phyloP scores from a whole-genome alignment of 2,888 invertebrate genomes.

The Taphrorychus bicolor region DNA sequence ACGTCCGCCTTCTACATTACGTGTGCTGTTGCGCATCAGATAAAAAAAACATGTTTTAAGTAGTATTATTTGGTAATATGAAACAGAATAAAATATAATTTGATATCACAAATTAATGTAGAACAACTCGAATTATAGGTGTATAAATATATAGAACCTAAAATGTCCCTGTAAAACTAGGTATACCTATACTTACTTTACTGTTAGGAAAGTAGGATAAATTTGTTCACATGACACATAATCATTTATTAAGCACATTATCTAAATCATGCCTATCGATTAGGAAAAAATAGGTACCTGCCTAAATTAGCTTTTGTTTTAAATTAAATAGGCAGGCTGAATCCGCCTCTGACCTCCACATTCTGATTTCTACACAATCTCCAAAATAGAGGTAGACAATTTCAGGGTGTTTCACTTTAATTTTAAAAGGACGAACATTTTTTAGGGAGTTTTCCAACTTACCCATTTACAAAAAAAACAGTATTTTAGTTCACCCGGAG shows the following conservation, averaged over 20 bases:
- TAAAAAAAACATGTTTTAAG: no score
- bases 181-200: no score
- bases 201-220: no score
- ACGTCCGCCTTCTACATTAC: not conserved
- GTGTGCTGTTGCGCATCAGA: not conserved
- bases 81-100: no score
- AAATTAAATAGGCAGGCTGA: slow-evolving; percentile 2
- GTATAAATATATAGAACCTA: no score
- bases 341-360: slow-evolving; percentile 13
- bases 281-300: not conserved
- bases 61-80: no score
- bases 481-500: not conserved
- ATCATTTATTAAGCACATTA: no score
- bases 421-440: slow-evolving; percentile 7
- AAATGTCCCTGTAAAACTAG: no score
- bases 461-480: not conserved
- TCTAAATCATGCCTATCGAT: no score
- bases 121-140: no score
- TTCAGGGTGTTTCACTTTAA: slow-evolving; percentile 20
- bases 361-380: slow-evolving; percentile 39
- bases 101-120: no score
- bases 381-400: slow-evolving; percentile 36
- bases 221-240: no score
- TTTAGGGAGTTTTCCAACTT: slow-evolving; percentile 5
- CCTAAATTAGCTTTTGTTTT: not conserved